A percentile compares a stretch with the other conserved stretches of the same genome.
phyloP scores from a whole-genome alignment of 2,797 vertebrate species.

The Myotis planiceps region DNA sequence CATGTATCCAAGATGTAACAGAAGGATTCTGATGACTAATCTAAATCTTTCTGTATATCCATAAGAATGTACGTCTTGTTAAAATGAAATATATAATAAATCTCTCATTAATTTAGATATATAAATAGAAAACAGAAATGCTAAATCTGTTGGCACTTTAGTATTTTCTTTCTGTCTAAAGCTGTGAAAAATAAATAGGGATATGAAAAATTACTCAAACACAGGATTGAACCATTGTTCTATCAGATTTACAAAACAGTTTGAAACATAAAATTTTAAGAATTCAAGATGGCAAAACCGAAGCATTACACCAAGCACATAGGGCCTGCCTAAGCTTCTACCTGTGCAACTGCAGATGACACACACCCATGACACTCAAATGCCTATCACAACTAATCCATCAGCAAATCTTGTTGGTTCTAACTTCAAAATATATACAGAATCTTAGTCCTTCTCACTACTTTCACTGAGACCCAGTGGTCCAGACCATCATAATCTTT shows the following conservation, averaged over 20 bases:
- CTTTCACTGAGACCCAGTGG: not conserved
- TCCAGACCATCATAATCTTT: not conserved
- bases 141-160: not conserved
- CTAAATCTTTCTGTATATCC: not conserved
- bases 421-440: not conserved
- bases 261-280: not conserved
- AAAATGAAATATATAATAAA: not conserved
- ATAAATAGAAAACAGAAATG: not conserved
- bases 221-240: not conserved
- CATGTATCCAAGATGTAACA: not conserved
- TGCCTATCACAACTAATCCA: not conserved
- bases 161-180: not conserved
- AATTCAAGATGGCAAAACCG: not conserved
- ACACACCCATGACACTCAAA: not conserved
- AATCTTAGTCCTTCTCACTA: not conserved
- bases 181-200: not conserved
- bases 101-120: not conserved
- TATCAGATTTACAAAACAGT: not conserved
- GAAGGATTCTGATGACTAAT: not conserved
- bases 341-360: not conserved
- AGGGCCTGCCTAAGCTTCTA: not conserved
- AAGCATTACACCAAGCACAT: not conserved
- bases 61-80: not conserved
- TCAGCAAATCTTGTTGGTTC: not conserved
- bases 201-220: not conserved